A percentile compares a stretch with the other conserved stretches of the same genome.
Evolutionary conservation across 2,113 vertebrate species (phyloP).

Genomic region (Peromyscus polionotus): DNA sequence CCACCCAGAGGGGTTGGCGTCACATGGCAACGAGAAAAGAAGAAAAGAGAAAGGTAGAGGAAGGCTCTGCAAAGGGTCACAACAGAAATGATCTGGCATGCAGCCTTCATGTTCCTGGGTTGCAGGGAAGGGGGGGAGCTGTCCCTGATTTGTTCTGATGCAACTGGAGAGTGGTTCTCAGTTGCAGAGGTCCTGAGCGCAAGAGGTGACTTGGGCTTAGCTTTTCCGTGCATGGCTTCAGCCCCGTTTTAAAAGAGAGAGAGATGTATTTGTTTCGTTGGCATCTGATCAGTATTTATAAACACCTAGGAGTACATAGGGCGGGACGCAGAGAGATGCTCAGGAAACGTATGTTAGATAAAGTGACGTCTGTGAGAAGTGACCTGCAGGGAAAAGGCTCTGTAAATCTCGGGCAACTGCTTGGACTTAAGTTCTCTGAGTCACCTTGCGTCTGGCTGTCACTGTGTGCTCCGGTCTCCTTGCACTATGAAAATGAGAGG

Average conservation of each 20-base stretch:
- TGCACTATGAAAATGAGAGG: neutral
- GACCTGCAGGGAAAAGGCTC: conserved; percentile 24
- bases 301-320: neutral
- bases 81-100: neutral
- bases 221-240: neutral
- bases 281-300: neutral
- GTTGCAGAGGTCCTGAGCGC: neutral
- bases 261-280: neutral
- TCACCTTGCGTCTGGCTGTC: neutral
- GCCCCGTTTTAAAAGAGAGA: neutral
- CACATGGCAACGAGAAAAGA: fast-evolving
- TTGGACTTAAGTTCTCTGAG: conserved; percentile 25
- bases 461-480: conserved; percentile 42
- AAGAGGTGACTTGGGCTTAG: neutral
- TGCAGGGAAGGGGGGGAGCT: neutral
- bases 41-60: neutral
- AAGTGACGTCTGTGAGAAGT: conserved; percentile 58
- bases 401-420: conserved; percentile 50
- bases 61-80: neutral
- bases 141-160: neutral
- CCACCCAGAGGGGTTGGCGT: neutral
- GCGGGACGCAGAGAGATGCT: neutral
- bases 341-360: conserved; percentile 20
- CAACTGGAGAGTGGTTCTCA: neutral
- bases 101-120: neutral